phyloP scores from a whole-genome alignment of 1,140 invertebrate species.

The Pseudomyrmex cubaensis region DNA sequence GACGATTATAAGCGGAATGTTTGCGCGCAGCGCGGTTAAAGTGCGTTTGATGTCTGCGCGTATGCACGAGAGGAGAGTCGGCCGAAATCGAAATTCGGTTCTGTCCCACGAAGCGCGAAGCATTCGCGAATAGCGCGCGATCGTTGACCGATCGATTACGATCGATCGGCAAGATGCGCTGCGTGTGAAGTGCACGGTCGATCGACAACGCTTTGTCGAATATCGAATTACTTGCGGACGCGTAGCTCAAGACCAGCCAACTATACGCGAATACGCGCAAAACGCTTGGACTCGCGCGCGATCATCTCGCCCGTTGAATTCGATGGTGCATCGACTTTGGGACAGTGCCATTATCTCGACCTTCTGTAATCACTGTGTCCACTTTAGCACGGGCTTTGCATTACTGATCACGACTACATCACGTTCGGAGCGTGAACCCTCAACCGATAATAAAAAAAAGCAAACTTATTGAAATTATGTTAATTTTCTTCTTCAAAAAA shows the following conservation, averaged over 20 bases:
- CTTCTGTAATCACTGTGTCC: constrained; percentile 47
- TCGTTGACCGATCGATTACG: constrained; percentile 49
- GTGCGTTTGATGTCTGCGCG: constrained; percentile 61
- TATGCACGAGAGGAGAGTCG: constrained; percentile 2
- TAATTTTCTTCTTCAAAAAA: background rate
- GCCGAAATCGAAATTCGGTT: constrained; percentile 32
- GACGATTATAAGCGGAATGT: constrained; percentile 46
- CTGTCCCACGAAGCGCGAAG: constrained; percentile 41
- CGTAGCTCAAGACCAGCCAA: constrained; percentile 5
- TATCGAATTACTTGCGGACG: constrained; percentile 46
- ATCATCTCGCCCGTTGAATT: constrained; percentile 22
- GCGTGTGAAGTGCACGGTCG: constrained; percentile 36
- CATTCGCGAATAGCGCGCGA: constrained; percentile 51
- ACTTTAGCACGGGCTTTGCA: constrained; percentile 28
- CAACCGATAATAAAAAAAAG: constrained; percentile 2
- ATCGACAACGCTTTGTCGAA: constrained; percentile 60
- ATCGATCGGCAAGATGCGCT: constrained; percentile 19
- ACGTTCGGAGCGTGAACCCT: background rate
- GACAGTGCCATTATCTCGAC: constrained; percentile 35
- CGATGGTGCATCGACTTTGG: constrained; percentile 31
- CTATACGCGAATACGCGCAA: constrained; percentile 39
- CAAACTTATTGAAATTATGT: background rate
- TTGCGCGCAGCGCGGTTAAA: constrained; percentile 52
- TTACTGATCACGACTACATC: constrained; percentile 18
- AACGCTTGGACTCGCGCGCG: background rate